Evolutionary conservation across 2,113 vertebrate species (phyloP), one percentile per base, ranked within the genome.

Genomic region (Clinocottus analis): DNA sequence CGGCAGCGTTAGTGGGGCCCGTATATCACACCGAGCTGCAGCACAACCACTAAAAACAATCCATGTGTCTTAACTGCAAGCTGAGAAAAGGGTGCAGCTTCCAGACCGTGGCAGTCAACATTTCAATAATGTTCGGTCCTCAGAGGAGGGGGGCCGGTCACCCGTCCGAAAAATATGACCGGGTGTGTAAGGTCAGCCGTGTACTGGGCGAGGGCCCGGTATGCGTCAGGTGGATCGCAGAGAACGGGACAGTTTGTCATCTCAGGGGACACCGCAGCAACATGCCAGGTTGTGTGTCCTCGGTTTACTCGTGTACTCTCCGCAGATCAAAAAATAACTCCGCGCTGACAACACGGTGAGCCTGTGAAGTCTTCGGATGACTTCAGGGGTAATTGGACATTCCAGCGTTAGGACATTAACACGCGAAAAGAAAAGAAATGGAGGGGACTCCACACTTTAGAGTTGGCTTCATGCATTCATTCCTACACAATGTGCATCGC

Each of bases 61-160:
- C 39, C 59, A 59, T 14, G 16, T 51, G 39, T 45, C 64, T 19
- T 6, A 1, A 51, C 45, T 65, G 75, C 75, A 84, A 79, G 4
- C 59, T 11, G 39, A 80, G 51, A 80, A n/a, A 39, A 63, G 67
- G 67, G 62, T 55, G 25, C 29, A 80, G 79, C 79, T 35, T 88
- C 51, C 53, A 17, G 19, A 75, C 5, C 53, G 49, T 72, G 33
- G 21, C 0, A 25, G 41, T 0, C 75, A 68, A 87, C 84, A 72
- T 86, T 80, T 84, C 72, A 79, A 62, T 73, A 61, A 67, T 56
- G 67, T 68, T 62, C 4, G 23, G 55, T 75, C 67, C 67, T 64
- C 13, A 0, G n/a, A n/a, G n/a, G n/a, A n/a, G n/a, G 19, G 60
- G 74, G 58, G 23, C 55, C 2, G 1, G 12, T 49, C 31, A 3